Percentiles rank a stretch among this genome's conserved stretches.
Conservation (phyloP, 2,113 vertebrate genomes). For the Crotalus viridis region DNA sequence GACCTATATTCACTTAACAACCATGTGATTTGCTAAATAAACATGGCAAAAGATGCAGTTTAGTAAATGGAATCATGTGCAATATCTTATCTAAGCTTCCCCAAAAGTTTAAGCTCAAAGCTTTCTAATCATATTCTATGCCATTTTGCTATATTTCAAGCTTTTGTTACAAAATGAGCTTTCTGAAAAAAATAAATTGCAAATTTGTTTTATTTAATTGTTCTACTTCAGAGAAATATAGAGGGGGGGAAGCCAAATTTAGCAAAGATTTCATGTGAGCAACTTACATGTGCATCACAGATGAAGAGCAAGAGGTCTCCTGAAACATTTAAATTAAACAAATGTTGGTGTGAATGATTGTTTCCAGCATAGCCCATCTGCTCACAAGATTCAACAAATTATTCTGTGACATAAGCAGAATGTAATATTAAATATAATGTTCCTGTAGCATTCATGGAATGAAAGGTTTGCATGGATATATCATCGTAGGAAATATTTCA, state of each 20-base stretch:
- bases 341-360: conserved; percentile 22
- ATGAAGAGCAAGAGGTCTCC: conserved; percentile 29
- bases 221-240: conserved; percentile 18
- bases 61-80: background rate
- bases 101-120: background rate
- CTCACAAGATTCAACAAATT: conserved; percentile 31
- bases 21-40: background rate
- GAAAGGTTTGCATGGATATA: background rate
- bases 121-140: background rate
- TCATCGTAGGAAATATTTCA: background rate
- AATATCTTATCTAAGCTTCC: background rate
- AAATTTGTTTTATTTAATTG: conserved; percentile 27
- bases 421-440: background rate
- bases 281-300: conserved; percentile 28
- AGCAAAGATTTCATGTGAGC: conserved; percentile 11
- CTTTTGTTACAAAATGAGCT: background rate
- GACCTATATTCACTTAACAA: background rate
- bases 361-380: conserved; percentile 22
- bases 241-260: conserved; percentile 23
- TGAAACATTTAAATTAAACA: conserved; percentile 37
- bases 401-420: background rate
- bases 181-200: conserved; percentile 31
- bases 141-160: background rate
- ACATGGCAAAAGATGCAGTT: background rate
- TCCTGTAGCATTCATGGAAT: background rate